Base-by-base conservation (phyloP, 1,140 invertebrate genomes). In the Aphelinus atriplicis region DNA sequence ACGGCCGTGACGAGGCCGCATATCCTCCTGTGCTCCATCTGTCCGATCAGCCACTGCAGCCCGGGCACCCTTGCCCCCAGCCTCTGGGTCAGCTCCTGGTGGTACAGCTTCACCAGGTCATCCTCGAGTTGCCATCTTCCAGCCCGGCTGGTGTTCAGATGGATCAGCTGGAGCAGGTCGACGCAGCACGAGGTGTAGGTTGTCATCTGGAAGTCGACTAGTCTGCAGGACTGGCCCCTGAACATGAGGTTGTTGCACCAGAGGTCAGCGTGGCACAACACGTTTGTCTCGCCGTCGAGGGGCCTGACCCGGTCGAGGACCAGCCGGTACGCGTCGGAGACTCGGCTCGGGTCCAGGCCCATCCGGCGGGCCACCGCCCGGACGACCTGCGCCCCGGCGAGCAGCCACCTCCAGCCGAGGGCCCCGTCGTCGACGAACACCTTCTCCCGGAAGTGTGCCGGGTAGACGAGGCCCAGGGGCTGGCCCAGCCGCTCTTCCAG, bases 201-300 rank as follows among this genome's bases (percentile, higher is more conserved):
- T 3, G 60, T 46, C 63, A 58, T 66, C 43, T 73, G 71, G 42
- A 73, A 73, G 42, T 73, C 71, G 3, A 73, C 46, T 5, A 73
- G 51, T 1, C 26, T 51, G 56, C 62, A 65, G 1, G 58, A 53
- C 2, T 9, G 47, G 2, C 62, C 46, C 2, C 55, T 56, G 45
- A 73, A 64, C 71, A 72, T 64, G 1, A 73, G n/a, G 42, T 73
- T 73, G 45, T 73, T 73, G 2, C 3, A 4, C 71, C 71, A 73
- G 1, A 73, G 56, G 50, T 73, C 71, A 1, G 6, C 6, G 56
- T 73, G 71, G 26, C n/a, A 48, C 4, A 73, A 7, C 2, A 73
- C 71, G 7, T 73, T 73, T 46, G 3, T 58, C n/a, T 26, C 43
- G 3, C 45, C 53, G 0, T 63, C 10, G 2, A 7, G 42, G 3